These are phyloP conservation scores for Pipistrellus pygmaeus DNA, from an alignment of 2,797 vertebrate species.

Conservation along the genomic window DNA sequence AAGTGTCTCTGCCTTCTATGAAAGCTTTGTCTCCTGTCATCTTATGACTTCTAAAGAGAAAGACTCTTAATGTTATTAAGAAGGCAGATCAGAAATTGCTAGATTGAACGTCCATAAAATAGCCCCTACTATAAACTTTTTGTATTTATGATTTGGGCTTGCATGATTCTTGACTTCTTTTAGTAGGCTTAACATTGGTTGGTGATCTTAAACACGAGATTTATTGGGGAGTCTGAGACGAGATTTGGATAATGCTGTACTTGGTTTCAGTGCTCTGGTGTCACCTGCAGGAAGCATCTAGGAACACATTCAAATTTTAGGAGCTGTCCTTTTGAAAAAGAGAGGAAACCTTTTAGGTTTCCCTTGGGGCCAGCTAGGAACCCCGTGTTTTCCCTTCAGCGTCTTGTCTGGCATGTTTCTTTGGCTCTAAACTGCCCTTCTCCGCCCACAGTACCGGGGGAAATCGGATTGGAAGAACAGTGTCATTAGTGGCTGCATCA, in stretches of 20 bases:
- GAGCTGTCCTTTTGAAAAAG: background rate
- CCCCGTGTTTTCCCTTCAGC: background rate
- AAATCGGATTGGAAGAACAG: slow-evolving; percentile 98
- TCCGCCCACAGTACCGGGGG: slow-evolving; percentile 92
- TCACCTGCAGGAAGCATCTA: slow-evolving; percentile 13
- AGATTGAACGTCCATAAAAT: background rate
- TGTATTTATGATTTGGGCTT: slow-evolving; percentile 6
- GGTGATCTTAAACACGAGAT: background rate
- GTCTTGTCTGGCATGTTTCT: slow-evolving; percentile 46
- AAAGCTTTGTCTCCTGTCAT: background rate
- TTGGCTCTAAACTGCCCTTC: slow-evolving; percentile 45
- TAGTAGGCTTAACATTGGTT: background rate
- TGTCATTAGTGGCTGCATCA: slow-evolving; percentile 97
- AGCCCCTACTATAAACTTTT: background rate
- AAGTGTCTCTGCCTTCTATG: slow-evolving; percentile 82
- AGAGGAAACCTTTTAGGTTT: slow-evolving; percentile 20
- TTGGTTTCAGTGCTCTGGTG: background rate
- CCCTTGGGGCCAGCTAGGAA: slow-evolving; percentile 23
- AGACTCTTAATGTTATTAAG: background rate
- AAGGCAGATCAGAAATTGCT: slow-evolving; percentile 11
- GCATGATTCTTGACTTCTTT: background rate
- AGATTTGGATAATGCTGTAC: background rate
- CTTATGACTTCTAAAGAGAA: background rate
- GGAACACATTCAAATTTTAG: slow-evolving; percentile 22
- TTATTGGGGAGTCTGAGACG: background rate